Conservation (phyloP, 1,140 invertebrate genomes). For the Drosophila tani region DNA sequence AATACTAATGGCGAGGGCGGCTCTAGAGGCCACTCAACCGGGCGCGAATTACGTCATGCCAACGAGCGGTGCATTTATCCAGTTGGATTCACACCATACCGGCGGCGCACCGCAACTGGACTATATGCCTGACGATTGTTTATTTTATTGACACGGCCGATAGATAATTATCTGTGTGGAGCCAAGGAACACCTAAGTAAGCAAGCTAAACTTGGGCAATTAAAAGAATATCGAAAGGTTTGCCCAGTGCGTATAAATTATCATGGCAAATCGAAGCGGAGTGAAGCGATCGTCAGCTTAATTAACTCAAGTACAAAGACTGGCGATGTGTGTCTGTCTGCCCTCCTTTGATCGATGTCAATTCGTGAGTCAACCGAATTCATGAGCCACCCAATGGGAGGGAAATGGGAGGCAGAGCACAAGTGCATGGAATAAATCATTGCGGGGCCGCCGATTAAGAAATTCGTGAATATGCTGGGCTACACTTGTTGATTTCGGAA, state of each 20-base stretch:
- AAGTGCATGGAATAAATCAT: constrained; percentile 40
- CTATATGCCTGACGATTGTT: neutral
- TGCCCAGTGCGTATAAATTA: constrained; percentile 65
- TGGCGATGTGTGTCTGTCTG: constrained; percentile 43
- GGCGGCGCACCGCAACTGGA: constrained; percentile 2
- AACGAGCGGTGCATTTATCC: constrained; percentile 42
- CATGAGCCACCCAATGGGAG: constrained; percentile 8
- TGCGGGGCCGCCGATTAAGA: constrained; percentile 4
- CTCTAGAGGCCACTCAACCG: constrained; percentile 52
- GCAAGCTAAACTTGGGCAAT: constrained; percentile 26
- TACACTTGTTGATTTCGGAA: neutral
- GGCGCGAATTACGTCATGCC: constrained; percentile 34
- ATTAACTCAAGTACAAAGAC: constrained; percentile 72
- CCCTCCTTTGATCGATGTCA: constrained; percentile 72
- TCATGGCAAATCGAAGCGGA: constrained; percentile 64
- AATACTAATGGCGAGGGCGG: constrained; percentile 35
- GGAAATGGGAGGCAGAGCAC: neutral
- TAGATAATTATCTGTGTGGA: constrained; percentile 6
- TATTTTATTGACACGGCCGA: constrained; percentile 18
- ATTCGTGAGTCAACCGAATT: constrained; percentile 65
- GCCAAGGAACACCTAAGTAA: constrained; percentile 4
- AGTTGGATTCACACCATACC: constrained; percentile 40
- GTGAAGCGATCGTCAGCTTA: constrained; percentile 61
- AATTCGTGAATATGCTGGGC: neutral
- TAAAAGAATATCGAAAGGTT: constrained; percentile 32